phyloP scores from a whole-genome alignment of 30 jellyfish, hydroid and myxozoan species.

The Nemopilema nomurai region DNA sequence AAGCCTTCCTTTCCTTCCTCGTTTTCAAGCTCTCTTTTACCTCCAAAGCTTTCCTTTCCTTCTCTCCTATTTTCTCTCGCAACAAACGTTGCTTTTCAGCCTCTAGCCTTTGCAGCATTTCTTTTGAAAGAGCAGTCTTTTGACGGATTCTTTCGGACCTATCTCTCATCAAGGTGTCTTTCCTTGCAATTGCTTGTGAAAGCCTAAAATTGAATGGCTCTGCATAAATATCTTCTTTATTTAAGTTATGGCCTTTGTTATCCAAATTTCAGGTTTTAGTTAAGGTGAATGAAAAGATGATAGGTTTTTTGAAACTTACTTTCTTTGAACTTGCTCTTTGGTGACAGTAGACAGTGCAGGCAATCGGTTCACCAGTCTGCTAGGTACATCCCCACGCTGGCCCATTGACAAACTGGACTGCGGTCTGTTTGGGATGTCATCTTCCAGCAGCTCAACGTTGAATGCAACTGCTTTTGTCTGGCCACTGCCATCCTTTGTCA shows the following conservation, averaged over 20 bases:
- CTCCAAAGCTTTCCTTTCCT: not conserved
- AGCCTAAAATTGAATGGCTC: not conserved
- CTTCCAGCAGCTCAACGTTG: conserved; percentile 9
- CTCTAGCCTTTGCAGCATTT: conserved; percentile 24
- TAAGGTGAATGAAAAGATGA: no score
- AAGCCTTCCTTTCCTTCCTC: not conserved
- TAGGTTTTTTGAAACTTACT: not conserved
- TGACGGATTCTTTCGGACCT: conserved; percentile 2
- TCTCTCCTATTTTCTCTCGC: not conserved
- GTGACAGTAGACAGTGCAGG: not conserved
- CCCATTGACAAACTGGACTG: not conserved
- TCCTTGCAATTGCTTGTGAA: not conserved
- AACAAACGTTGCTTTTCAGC: conserved; percentile 26
- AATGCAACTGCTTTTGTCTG: conserved; percentile 1
- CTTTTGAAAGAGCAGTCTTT: conserved; percentile 7
- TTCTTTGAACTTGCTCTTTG: not conserved
- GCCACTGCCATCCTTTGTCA: not conserved
- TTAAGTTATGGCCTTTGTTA: not conserved
- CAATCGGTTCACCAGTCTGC: not conserved
- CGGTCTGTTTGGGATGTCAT: not conserved
- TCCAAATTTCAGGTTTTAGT: no score
- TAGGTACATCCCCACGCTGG: not conserved
- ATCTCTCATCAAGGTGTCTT: not conserved
- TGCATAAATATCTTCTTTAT: not conserved
- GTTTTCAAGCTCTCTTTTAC: not conserved